Evolutionary conservation across 2,888 invertebrate genomes (phyloP).

Genomic region (Pristionchus entomophagus): DNA sequence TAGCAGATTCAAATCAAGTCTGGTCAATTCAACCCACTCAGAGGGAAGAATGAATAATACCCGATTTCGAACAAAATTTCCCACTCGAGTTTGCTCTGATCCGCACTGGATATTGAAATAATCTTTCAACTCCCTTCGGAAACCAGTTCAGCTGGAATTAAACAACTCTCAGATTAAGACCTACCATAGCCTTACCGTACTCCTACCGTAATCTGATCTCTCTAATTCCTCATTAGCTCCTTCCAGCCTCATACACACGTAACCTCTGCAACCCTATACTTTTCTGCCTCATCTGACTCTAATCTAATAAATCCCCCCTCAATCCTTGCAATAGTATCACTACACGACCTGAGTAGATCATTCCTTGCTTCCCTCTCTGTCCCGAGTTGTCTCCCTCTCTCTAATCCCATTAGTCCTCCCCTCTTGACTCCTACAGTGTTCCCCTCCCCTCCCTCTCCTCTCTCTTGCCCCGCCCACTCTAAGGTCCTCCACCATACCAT

Average conservation of each 20-base stretch:
- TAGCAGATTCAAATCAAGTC: constrained; percentile 14
- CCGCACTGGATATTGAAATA: no score
- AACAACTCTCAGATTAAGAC: no score
- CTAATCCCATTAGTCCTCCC: constrained; percentile 34
- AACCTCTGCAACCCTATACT: constrained; percentile 32
- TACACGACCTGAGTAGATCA: constrained; percentile 31
- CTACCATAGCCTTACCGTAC: neutral
- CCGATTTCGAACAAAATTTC: neutral
- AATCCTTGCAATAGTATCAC: constrained; percentile 39
- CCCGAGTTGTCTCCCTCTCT: neutral
- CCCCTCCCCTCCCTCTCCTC: no score
- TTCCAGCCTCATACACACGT: neutral
- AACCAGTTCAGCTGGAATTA: no score
- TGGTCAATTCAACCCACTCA: neutral
- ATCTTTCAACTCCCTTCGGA: no score
- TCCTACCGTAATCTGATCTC: neutral
- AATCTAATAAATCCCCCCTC: constrained; percentile 22
- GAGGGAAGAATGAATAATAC: neutral
- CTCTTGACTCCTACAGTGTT: constrained; percentile 31
- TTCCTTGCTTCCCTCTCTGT: neutral
- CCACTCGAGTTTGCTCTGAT: no score
- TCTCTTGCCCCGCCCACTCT: neutral
- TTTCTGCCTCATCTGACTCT: constrained; percentile 8
- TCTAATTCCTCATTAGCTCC: constrained; percentile 32
- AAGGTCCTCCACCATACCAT: constrained; percentile 10